phyloP scores from a whole-genome alignment of 2,113 vertebrate genomes.

The Oreochromis tanganicae region DNA sequence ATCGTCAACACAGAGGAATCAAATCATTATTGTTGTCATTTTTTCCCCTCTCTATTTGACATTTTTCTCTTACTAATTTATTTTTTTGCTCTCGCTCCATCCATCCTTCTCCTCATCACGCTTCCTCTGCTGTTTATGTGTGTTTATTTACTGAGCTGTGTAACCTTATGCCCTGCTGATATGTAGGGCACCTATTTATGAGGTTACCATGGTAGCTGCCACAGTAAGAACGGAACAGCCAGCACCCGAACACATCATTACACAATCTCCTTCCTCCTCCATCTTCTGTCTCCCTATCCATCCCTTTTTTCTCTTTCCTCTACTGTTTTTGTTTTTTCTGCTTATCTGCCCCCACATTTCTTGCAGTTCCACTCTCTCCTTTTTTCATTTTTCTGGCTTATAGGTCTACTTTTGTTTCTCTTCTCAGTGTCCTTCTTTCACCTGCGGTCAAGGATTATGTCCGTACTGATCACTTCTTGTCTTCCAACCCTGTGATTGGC shows the following conservation, averaged over 20 bases:
- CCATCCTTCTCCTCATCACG: background rate
- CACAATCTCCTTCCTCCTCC: conserved; percentile 8
- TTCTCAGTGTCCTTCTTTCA: conserved; percentile 18
- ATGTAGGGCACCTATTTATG: conserved; percentile 65
- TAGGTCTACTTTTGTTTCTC: background rate
- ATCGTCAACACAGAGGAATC: background rate
- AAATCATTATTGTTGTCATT: background rate
- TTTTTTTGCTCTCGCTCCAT: background rate
- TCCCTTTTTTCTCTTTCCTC: background rate
- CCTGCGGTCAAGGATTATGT: conserved; percentile 8
- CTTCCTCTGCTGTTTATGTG: conserved; percentile 12
- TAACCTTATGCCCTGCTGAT: conserved; percentile 60
- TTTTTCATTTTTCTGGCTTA: background rate
- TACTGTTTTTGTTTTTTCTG: background rate
- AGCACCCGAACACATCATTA: conserved; percentile 46
- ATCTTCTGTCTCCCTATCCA: background rate
- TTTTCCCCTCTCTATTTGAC: background rate
- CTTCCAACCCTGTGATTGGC: conserved; percentile 42
- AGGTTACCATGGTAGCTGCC: conserved; percentile 67
- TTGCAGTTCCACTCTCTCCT: background rate
- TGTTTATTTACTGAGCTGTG: conserved; percentile 58
- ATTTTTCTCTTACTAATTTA: background rate
- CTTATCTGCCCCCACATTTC: background rate
- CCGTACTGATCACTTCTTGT: conserved; percentile 16
- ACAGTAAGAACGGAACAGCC: conserved; percentile 25